These are phyloP conservation scores for Zaprionus kolodkinae DNA, from an alignment of 1,140 invertebrate species.

Conservation along the genomic window DNA sequence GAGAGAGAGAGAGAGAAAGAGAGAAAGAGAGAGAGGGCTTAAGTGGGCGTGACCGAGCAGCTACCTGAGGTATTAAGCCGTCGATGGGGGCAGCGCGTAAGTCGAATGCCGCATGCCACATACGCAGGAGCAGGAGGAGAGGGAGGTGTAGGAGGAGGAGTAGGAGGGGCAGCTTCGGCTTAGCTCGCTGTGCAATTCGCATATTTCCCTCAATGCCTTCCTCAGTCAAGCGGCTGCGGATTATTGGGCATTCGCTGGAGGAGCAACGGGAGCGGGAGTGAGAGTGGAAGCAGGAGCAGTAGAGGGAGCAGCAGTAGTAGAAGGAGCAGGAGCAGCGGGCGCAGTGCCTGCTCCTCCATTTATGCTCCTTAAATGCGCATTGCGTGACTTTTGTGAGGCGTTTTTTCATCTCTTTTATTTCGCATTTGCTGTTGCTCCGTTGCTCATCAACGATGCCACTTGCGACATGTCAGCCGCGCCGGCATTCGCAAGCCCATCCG, in stretches of 20 bases:
- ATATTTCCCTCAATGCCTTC: conserved; percentile 14
- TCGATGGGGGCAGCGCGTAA: conserved; percentile 25
- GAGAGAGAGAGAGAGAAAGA: conserved; percentile 30
- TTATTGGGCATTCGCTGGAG: conserved; percentile 24
- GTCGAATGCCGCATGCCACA: conserved; percentile 25
- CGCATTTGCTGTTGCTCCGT: conserved; percentile 15
- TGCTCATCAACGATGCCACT: conserved; percentile 65
- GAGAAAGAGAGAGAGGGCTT: no score
- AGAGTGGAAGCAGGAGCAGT: not conserved
- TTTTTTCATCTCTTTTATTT: conserved; percentile 45
- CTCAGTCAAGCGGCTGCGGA: conserved; percentile 28
- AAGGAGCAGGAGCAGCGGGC: not conserved
- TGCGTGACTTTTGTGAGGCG: conserved; percentile 67
- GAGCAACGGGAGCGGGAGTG: not conserved
- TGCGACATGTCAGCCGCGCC: conserved; percentile 57
- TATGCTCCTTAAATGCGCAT: conserved; percentile 60
- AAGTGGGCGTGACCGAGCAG: conserved; percentile 17
- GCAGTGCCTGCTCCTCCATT: conserved; percentile 7
- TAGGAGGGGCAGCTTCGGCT: not conserved
- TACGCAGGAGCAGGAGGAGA: conserved; percentile 8
- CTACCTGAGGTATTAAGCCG: conserved; percentile 43
- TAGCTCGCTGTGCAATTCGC: conserved; percentile 4
- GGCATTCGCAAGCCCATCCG: conserved; percentile 36
- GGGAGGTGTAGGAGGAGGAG: no score
- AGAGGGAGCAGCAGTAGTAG: not conserved